phyloP scores from a whole-genome alignment of 2,797 vertebrate genomes.

The Tangara arthus region DNA sequence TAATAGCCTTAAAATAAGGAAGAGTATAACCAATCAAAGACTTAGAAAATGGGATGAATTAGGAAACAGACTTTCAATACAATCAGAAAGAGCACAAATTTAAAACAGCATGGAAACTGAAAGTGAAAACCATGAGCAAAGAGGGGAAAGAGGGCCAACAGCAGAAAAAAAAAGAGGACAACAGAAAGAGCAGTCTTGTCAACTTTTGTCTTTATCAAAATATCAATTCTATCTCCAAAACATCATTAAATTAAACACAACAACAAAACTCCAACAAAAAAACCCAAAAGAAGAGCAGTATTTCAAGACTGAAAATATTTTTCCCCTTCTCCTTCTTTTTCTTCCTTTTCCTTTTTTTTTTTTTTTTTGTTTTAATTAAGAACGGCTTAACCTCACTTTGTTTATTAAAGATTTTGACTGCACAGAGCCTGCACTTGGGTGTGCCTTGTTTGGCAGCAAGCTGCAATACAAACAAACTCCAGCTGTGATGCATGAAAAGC shows the following conservation, averaged over 20 bases:
- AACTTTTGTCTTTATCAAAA: neutral
- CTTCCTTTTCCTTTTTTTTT: neutral
- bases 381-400: neutral
- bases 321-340: rapidly evolving
- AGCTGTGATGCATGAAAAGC: conserved; percentile 30
- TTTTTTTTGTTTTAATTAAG: neutral
- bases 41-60: neutral
- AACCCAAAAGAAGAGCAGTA: too few species aligned
- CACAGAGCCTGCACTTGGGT: conserved; percentile 4
- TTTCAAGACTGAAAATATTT: neutral
- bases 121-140: neutral
- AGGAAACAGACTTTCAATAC: neutral
- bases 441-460: neutral
- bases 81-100: neutral
- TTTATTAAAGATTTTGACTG: conserved; percentile 14
- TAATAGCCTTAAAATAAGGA: neutral
- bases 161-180: neutral
- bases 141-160: neutral
- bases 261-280: neutral
- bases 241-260: neutral
- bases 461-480: conserved; percentile 24
- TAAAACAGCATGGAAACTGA: neutral
- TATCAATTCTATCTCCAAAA: neutral
- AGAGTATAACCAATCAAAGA: neutral
- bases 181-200: neutral